These are phyloP conservation scores for Nannoperca australis DNA, from an alignment of 2,797 vertebrate genomes.

Conservation along the genomic window DNA sequence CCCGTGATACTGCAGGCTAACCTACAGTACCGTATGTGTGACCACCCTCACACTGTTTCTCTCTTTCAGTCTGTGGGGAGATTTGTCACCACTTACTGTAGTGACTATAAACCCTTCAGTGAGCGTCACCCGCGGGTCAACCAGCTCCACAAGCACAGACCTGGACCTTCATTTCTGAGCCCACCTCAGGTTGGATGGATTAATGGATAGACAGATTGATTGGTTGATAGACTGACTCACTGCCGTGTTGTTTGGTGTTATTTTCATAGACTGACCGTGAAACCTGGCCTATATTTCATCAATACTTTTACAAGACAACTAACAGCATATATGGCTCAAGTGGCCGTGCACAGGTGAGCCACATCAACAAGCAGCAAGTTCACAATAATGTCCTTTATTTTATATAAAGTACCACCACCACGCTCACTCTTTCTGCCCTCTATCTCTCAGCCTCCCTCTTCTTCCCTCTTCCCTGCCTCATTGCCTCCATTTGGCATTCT, in stretches of 20 bases:
- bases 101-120: constrained; percentile 39
- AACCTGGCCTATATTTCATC: background rate
- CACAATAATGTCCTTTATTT: background rate
- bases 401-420: background rate
- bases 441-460: constrained; percentile 14
- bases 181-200: constrained; percentile 18
- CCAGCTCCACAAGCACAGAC: background rate
- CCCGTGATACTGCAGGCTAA: background rate
- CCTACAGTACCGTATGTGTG: background rate
- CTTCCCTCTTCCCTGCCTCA: background rate
- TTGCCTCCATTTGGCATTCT: background rate
- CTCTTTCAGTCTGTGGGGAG: constrained; percentile 1
- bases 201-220: background rate
- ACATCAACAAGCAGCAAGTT: background rate
- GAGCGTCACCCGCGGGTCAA: constrained; percentile 2
- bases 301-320: constrained; percentile 18
- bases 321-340: constrained; percentile 20
- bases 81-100: constrained; percentile 51
- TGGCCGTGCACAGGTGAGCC: constrained; percentile 20
- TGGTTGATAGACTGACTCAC: background rate
- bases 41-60: background rate
- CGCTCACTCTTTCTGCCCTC: background rate
- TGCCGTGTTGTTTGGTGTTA: constrained; percentile 21
- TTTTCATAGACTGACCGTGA: constrained; percentile 33
- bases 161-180: background rate